Base-by-base conservation (phyloP, 2,888 invertebrate species). In the Dermolepida albohirtum region DNA sequence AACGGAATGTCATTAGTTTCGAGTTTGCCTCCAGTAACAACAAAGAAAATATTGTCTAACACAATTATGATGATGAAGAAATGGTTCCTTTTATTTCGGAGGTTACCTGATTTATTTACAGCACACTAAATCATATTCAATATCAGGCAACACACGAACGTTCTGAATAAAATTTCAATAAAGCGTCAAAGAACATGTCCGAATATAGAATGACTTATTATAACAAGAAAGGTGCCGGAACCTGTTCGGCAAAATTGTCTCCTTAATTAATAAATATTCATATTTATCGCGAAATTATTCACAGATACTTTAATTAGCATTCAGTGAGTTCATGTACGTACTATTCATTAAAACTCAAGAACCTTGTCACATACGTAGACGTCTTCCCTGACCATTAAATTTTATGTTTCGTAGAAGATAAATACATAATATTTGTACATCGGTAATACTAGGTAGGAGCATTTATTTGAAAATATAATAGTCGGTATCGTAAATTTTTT, bases 181-280 rank as follows among this genome's bases (percentile, higher is more conserved):
- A 59, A 59, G 34, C 47, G 47, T 59, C 14, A 11, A 29, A 12
- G 14, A 27, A 29, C 44, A 47, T 16, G 22, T 14, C 59, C 59
- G 59, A 39, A 59, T 59, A 59, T 27, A 47, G 59, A 59, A 47
- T 47, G 47, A 59, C 44, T 59, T 59, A 59, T 59, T 59, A 44
- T 22, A 59, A 44, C 27, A 34, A 16, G 34, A 29, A 29, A 59
- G 14, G 29, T 34, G 34, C 39, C 16, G 16, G 11, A 40, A 39
- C 10, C 14, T 40, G 52, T 54, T 10, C 39, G 10, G 16, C 39
- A 14, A 39, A 54, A 16, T 54, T 54, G 10, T 39, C 52, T 39
- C 34, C 16, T 16, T 39, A 29, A 27, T 16, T 16, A 0, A 16
- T 54, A 54, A 14, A 39, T 40, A 54, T 54, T 54, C 10, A 51